Evolutionary conservation across 2,113 vertebrate species (phyloP).

Genomic region (Micronycteris hirsuta): DNA sequence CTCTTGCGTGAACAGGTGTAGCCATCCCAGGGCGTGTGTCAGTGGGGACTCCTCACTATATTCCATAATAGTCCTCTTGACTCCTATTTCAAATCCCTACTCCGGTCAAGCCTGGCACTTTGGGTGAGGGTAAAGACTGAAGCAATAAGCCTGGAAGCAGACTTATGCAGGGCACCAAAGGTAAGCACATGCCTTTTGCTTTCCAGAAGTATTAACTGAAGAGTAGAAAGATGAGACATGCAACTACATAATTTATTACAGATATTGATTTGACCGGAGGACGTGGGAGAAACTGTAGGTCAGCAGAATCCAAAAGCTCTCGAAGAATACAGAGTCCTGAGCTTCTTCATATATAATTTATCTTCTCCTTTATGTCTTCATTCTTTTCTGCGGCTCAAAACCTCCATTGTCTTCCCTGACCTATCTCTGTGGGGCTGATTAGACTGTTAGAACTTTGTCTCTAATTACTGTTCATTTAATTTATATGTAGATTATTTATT

Average conservation of each 20-base stretch:
- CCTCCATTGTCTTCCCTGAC: constrained; percentile 14
- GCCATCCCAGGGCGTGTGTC: fast-evolving
- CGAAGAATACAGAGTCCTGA: background rate
- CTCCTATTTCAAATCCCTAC: background rate
- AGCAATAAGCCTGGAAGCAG: background rate
- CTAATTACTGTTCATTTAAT: background rate
- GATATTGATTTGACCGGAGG: constrained; percentile 35
- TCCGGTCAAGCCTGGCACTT: background rate
- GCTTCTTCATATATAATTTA: constrained; percentile 49
- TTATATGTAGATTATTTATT: background rate
- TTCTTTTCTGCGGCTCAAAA: background rate
- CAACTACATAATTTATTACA: constrained; percentile 46
- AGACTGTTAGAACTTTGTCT: background rate
- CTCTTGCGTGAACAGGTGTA: background rate
- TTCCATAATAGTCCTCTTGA: background rate
- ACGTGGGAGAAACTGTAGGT: constrained; percentile 6
- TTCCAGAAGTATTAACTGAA: background rate
- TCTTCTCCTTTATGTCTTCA: background rate
- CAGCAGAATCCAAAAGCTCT: background rate
- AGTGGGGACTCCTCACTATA: no score
- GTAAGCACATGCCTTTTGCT: background rate
- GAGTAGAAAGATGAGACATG: background rate
- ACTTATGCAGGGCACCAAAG: no score
- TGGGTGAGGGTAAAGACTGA: background rate
- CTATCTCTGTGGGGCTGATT: background rate